These are phyloP conservation scores for Halyomorpha halys DNA, from an alignment of 1,140 invertebrate genomes.

Conservation along the genomic window DNA sequence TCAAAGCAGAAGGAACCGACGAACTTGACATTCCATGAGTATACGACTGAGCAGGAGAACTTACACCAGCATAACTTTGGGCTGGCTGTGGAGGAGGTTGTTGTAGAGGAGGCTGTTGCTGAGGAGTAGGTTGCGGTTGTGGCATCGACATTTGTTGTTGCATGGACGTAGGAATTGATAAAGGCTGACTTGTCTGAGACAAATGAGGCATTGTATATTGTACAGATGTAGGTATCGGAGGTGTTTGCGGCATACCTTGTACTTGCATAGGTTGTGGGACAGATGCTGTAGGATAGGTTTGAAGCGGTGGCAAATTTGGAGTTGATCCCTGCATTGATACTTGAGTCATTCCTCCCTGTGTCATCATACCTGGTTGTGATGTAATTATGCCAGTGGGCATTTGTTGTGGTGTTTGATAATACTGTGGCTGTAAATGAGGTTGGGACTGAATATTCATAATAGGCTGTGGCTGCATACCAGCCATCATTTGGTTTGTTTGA, in stretches of 20 bases:
- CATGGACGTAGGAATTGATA: background rate
- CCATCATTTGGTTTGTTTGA: conserved; percentile 23
- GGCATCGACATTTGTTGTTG: conserved; percentile 11
- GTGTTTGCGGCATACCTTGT: conserved; percentile 23
- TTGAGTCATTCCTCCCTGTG: conserved; percentile 9
- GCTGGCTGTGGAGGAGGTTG: conserved; percentile 40
- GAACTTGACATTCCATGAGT: conserved; percentile 23
- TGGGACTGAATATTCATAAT: conserved; percentile 39
- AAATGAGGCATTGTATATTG: conserved; percentile 13
- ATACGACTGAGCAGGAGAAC: conserved; percentile 16
- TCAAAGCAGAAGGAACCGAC: conserved; percentile 27
- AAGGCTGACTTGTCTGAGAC: background rate
- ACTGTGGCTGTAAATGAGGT: conserved; percentile 37
- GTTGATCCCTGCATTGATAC: conserved; percentile 20
- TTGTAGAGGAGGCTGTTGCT: conserved; percentile 39
- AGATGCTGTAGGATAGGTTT: conserved; percentile 18
- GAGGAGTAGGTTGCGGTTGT: conserved; percentile 36
- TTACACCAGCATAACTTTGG: conserved; percentile 16
- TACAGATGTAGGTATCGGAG: conserved; percentile 14
- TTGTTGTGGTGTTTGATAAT: conserved; percentile 20
- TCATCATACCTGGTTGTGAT: conserved; percentile 24
- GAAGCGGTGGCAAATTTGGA: conserved; percentile 21
- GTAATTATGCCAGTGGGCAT: conserved; percentile 10
- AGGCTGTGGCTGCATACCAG: conserved; percentile 23
- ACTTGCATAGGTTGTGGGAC: conserved; percentile 17